phyloP scores from a whole-genome alignment of 1,140 invertebrate genomes.

The Cotesia glomerata region DNA sequence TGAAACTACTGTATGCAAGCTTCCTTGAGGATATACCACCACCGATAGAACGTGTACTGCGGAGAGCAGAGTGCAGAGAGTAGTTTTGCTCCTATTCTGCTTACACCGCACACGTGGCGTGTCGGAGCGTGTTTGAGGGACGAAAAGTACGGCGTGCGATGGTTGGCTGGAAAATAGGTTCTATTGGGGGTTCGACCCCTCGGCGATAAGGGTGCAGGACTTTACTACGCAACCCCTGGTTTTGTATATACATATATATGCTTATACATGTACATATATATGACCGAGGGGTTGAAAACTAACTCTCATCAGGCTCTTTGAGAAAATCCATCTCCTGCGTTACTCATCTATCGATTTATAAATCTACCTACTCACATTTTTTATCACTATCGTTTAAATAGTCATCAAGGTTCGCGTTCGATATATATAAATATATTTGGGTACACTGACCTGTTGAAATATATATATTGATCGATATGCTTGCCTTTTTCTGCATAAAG shows the following conservation, averaged over 20 bases:
- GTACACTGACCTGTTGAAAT: too few relatives aligned
- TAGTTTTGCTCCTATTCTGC: background rate
- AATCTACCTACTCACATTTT: background rate
- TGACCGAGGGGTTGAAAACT: conserved; percentile 9
- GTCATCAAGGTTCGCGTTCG: too few relatives aligned
- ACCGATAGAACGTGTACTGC: background rate
- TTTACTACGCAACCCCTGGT: conserved; percentile 3
- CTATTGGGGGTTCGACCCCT: conserved; percentile 12
- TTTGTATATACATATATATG: background rate
- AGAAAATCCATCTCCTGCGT: background rate
- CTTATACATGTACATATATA: background rate
- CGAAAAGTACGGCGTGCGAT: background rate
- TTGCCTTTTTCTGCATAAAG: background rate
- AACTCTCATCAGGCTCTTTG: background rate
- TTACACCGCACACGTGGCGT: conserved; percentile 23
- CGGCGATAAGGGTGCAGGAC: conserved; percentile 6
- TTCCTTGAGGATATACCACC: too few relatives aligned
- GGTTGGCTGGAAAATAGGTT: conserved; percentile 8
- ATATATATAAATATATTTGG: too few relatives aligned
- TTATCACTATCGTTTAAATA: too few relatives aligned
- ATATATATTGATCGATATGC: background rate
- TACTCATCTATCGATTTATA: conserved; percentile 1
- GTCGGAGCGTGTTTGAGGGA: conserved; percentile 13
- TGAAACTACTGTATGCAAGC: too few relatives aligned
- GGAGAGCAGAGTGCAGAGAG: background rate